Evolutionary conservation across 2,888 invertebrate genomes (phyloP).

Genomic region (Nephrotoma appendiculata): DNA sequence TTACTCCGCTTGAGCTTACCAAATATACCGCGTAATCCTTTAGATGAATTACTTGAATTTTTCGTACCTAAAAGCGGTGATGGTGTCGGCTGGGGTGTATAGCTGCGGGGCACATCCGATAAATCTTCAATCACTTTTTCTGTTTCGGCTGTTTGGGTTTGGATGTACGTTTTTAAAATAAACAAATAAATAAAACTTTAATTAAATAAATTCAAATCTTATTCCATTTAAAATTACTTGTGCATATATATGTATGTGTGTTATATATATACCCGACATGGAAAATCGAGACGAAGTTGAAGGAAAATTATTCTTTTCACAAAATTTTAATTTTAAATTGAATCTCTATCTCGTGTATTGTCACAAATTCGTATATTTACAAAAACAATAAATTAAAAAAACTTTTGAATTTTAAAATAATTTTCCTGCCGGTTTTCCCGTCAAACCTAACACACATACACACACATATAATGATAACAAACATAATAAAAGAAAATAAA

Average conservation of each 20-base stretch:
- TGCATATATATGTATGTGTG: neutral
- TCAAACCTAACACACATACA: neutral
- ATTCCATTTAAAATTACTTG: neutral
- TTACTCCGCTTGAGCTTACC: constrained; percentile 54
- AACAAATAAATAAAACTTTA: neutral
- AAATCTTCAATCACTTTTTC: constrained; percentile 38
- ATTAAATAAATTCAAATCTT: neutral
- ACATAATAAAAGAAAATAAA: neutral
- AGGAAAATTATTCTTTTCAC: neutral
- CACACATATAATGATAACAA: neutral
- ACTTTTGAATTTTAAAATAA: neutral
- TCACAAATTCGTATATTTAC: neutral
- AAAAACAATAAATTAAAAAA: neutral
- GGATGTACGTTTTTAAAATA: neutral
- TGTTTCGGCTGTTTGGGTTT: constrained; percentile 40
- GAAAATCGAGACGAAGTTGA: neutral
- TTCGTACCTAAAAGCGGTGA: constrained; percentile 35
- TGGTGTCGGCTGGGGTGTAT: constrained; percentile 33
- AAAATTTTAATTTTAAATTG: neutral
- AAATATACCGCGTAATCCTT: constrained; percentile 51
- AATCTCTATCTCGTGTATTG: neutral
- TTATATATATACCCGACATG: neutral
- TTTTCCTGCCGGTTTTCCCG: neutral
- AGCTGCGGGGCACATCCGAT: constrained; percentile 25
- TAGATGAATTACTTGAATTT: constrained; percentile 22